Base-by-base conservation (phyloP, 1,140 invertebrate species). In the Lepidurus apus region DNA sequence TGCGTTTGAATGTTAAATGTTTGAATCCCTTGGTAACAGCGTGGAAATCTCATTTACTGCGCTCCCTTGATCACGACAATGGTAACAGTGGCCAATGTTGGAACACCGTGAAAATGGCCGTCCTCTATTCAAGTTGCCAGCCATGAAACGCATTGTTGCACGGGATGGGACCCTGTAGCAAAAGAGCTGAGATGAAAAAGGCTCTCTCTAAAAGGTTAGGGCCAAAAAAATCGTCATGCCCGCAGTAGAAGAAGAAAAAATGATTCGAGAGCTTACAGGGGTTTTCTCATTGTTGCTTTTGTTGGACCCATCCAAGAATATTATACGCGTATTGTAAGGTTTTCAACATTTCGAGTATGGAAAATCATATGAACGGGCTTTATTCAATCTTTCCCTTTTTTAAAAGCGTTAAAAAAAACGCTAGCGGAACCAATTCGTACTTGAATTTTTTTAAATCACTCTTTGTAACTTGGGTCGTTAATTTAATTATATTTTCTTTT, bases 311-410 rank as follows among this genome's bases (percentile, higher is more conserved):
- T 13, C 53, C 53, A 65, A 65, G 21, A 65, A 65, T 65, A 65
- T 65, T 65, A 65, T 65, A 65, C 21, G 21, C 53, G 53, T 65
- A 65, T 65, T 65, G 53, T 65, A 21, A 7, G 53, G 21, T 17
- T 65, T 65, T 65, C 53, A 65, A 65, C 53, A 65, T 65, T 21
- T 65, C 53, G 53, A 65, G 53, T 65, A 65, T 65, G 53, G 53
- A 21, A 65, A 65, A 65, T 65, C 17, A 65, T 17, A 65, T 65
- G 53, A 65, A 65, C 17, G 21, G 53, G 53, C 17, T 65, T 21
- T 65, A n/a, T 65, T 13, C 13, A 21, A 13, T 13, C 53, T 17
- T 65, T 65, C 53, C 17, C 53, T 17, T 65, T 65, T 65, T 65
- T 65, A 65, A 21, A 21, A 21, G 13, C 13, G 21, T 13, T n/a